A percentile compares a stretch with the other conserved stretches of the same genome.
Conservation (phyloP, 1,140 invertebrate genomes). For the Vollenhovia emeryi region DNA sequence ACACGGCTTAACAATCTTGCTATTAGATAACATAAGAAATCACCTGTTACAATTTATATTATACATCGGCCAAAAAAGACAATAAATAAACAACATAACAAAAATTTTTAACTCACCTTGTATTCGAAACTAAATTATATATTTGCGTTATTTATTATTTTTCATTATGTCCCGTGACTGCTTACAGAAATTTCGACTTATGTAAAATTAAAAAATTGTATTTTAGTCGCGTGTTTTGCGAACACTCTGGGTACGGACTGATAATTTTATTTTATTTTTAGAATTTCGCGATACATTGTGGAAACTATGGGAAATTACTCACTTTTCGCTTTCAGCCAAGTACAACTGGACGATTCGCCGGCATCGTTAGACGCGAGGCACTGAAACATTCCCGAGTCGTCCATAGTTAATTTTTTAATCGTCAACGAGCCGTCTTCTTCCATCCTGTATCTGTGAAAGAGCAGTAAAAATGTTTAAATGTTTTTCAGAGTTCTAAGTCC, state of each 20-base stretch:
- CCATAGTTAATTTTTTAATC: slow-evolving; percentile 93
- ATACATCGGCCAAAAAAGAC: neutral
- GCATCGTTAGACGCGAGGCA: slow-evolving; percentile 96
- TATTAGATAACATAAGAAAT: slow-evolving; percentile 6
- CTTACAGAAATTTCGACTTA: neutral
- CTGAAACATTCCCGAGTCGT: slow-evolving; percentile 97
- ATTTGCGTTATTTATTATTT: slow-evolving; percentile 1
- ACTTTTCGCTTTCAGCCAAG: slow-evolving; percentile 98
- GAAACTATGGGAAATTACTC: slow-evolving; percentile 85
- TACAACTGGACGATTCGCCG: slow-evolving; percentile 94
- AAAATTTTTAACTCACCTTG: neutral
- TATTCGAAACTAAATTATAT: slow-evolving; percentile 1
- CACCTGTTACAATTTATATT: neutral
- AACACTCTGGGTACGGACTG: neutral
- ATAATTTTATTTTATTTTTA: neutral
- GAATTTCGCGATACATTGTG: neutral
- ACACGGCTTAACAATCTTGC: neutral
- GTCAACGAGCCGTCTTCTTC: slow-evolving; percentile 93
- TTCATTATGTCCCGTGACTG: neutral
- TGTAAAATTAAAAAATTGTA: neutral
- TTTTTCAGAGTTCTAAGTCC: neutral
- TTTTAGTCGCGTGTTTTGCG: neutral
- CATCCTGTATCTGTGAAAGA: slow-evolving; percentile 87
- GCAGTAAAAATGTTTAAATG: neutral
- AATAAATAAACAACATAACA: neutral